Conservation (phyloP, 1,140 invertebrate genomes). For the Coelopa frigida region DNA sequence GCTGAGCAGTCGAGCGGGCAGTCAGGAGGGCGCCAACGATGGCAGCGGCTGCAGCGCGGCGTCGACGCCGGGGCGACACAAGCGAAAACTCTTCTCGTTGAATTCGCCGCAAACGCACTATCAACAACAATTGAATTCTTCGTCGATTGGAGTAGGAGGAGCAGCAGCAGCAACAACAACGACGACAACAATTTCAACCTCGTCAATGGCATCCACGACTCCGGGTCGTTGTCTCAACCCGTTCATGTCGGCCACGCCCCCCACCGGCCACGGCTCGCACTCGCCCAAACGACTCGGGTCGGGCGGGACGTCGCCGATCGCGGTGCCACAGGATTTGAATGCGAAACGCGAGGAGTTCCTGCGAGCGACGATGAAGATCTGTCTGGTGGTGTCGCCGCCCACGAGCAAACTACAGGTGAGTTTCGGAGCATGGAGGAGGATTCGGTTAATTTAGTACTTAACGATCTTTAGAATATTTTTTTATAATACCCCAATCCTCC, state of each 20-base stretch:
- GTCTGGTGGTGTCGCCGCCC: constrained; percentile 42
- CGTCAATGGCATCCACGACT: background rate
- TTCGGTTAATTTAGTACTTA: background rate
- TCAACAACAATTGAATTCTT: constrained; percentile 17
- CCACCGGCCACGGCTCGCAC: constrained; percentile 12
- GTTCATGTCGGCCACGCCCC: background rate
- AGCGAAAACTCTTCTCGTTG: constrained; percentile 35
- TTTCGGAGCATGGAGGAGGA: constrained; percentile 6
- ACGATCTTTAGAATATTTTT: background rate
- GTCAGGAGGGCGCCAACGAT: constrained; percentile 32
- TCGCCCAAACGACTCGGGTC: constrained; percentile 29
- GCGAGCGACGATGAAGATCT: constrained; percentile 44
- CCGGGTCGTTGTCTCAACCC: constrained; percentile 12
- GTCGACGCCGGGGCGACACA: constrained; percentile 33
- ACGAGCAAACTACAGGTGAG: constrained; percentile 43
- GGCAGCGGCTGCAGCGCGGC: constrained; percentile 1
- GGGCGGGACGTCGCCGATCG: constrained; percentile 23
- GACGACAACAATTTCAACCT: background rate
- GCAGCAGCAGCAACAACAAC: constrained; percentile 10
- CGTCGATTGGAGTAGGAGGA: no score
- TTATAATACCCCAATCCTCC: background rate
- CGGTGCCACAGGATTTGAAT: constrained; percentile 32
- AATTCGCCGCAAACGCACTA: constrained; percentile 32
- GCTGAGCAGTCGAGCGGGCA: constrained; percentile 32
- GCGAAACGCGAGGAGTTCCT: constrained; percentile 48